A percentile compares a stretch with the other conserved stretches of the same genome.
Evolutionary conservation across 2,113 vertebrate genomes (phyloP).

Genomic region (Aviceda subcristata): DNA sequence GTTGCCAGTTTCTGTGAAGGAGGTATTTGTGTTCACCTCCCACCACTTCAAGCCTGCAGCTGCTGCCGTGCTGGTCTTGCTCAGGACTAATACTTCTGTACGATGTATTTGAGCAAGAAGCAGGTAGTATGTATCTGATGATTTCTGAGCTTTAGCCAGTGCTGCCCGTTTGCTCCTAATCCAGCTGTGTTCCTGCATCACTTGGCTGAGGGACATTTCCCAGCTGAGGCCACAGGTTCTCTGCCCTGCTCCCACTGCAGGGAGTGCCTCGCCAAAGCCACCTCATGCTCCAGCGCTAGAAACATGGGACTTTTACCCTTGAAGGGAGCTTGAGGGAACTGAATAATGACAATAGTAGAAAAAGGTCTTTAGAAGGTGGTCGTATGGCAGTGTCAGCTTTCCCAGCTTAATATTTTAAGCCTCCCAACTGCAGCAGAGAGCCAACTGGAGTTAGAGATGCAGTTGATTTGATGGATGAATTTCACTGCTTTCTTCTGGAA

Average conservation of each 20-base stretch:
- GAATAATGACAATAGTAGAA: background rate
- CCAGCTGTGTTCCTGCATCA: background rate
- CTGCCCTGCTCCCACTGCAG: background rate
- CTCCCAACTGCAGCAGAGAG: background rate
- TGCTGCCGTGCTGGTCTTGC: accelerated
- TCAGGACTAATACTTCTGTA: background rate
- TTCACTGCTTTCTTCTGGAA: background rate
- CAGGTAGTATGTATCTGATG: accelerated
- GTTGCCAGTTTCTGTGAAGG: background rate
- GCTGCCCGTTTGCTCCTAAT: background rate
- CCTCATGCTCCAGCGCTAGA: background rate
- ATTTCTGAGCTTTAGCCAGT: background rate
- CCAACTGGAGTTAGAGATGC: background rate
- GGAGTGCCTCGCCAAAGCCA: background rate
- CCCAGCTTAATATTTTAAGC: background rate
- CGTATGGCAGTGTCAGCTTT: background rate
- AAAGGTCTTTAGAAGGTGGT: background rate
- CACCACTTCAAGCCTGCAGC: background rate
- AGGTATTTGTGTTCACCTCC: background rate
- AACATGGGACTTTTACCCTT: background rate
- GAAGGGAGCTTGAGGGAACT: background rate
- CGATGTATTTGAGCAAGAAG: background rate
- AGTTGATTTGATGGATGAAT: background rate
- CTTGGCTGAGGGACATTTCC: background rate
- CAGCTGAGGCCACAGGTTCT: background rate